Percentiles rank a stretch among this genome's conserved stretches.
Evolutionary conservation across 2,113 vertebrate genomes (phyloP).

Genomic region (Corythoichthys haematopterus): DNA sequence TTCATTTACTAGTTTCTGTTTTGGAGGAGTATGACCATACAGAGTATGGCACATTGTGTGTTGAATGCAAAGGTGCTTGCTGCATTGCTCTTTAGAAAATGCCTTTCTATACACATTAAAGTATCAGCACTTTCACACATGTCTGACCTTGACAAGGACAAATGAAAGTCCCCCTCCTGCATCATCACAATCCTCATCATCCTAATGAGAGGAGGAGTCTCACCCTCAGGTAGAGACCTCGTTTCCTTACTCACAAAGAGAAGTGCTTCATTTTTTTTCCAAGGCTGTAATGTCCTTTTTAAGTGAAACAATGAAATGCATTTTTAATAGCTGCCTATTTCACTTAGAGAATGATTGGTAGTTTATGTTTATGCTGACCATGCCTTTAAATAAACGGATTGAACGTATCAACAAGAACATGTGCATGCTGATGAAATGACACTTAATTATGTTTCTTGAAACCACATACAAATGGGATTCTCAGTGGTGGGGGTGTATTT

Average conservation of each 20-base stretch:
- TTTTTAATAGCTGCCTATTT: slow-evolving; percentile 58
- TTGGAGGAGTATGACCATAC: too few relatives aligned
- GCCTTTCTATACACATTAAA: slow-evolving; percentile 21
- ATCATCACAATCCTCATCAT: slow-evolving; percentile 60
- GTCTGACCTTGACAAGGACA: slow-evolving; percentile 71
- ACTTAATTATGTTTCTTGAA: slow-evolving; percentile 30
- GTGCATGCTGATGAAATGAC: slow-evolving; percentile 9
- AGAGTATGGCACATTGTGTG: too few relatives aligned
- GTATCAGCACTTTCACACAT: slow-evolving; percentile 43
- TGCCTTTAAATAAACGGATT: slow-evolving; percentile 26
- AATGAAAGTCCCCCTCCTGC: slow-evolving; percentile 49
- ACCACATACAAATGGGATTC: slow-evolving; percentile 20
- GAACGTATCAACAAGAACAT: not conserved
- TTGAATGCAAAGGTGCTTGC: too few relatives aligned
- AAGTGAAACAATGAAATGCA: slow-evolving; percentile 74
- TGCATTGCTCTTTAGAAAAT: slow-evolving; percentile 7
- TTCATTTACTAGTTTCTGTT: too few relatives aligned
- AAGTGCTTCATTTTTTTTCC: slow-evolving; percentile 54
- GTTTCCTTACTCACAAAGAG: slow-evolving; percentile 46
- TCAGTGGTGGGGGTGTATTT: not conserved
- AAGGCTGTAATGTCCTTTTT: slow-evolving; percentile 67
- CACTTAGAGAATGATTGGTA: slow-evolving; percentile 37
- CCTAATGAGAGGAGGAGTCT: slow-evolving; percentile 70
- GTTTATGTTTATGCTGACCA: slow-evolving; percentile 16
- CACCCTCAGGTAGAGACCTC: slow-evolving; percentile 68